A percentile compares a stretch with the other conserved stretches of the same genome.
These are phyloP conservation scores for Phortica magna DNA, from an alignment of 2,888 invertebrate species.

Conservation along the genomic window DNA sequence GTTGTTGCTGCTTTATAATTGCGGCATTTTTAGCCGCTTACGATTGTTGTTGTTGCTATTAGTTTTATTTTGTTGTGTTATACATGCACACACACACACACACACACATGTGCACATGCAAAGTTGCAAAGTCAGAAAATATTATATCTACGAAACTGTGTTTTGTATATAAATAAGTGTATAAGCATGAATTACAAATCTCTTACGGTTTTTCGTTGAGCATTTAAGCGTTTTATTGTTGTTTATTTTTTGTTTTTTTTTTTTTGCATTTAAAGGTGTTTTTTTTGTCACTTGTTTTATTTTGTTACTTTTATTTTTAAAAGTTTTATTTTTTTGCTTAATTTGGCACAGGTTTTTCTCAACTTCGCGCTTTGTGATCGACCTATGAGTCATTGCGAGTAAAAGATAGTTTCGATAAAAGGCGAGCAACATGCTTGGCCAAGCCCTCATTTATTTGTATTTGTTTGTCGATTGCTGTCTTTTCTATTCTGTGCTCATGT, in stretches of 20 bases:
- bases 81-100: neutral
- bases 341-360: neutral
- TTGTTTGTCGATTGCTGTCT: neutral
- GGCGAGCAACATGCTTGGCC: neutral
- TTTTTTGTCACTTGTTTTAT: constrained; percentile 3
- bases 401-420: neutral
- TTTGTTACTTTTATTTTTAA: neutral
- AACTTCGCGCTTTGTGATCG: neutral
- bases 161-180: neutral
- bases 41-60: constrained; percentile 21
- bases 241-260: neutral
- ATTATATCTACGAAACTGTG: too few relatives aligned
- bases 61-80: constrained; percentile 23
- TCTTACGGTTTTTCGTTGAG: too few relatives aligned
- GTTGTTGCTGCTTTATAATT: constrained; percentile 52
- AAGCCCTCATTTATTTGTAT: neutral
- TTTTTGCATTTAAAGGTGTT: neutral
- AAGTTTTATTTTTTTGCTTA: constrained; percentile 10
- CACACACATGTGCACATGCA: too few relatives aligned
- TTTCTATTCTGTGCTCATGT: neutral
- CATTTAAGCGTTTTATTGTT: neutral
- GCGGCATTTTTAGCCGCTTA: constrained; percentile 56
- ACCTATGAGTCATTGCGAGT: neutral
- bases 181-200: neutral
- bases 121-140: neutral